Percentiles rank a stretch among this genome's conserved stretches.
These are phyloP conservation scores for Eupeodes luniger DNA, from an alignment of 2,888 invertebrate species.

Conservation along the genomic window DNA sequence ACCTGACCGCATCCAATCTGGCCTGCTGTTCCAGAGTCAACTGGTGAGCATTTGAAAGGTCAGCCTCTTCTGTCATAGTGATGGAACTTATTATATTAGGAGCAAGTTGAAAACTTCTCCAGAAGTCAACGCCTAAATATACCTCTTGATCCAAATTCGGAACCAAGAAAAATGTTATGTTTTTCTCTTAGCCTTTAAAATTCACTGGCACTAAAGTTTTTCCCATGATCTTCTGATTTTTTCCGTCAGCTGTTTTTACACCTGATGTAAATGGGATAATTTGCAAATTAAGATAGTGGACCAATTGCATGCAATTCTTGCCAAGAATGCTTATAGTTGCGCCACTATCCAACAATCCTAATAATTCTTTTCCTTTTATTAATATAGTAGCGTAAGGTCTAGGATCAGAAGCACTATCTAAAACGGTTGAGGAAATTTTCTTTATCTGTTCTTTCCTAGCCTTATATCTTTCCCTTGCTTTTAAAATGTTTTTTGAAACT, in stretches of 20 bases:
- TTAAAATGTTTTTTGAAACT: background rate
- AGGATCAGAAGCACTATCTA: background rate
- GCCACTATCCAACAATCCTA: background rate
- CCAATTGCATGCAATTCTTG: background rate
- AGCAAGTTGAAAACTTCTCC: constrained; percentile 7
- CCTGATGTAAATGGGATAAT: background rate
- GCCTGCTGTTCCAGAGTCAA: background rate
- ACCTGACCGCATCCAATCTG: background rate
- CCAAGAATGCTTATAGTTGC: background rate
- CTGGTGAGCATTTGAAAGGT: background rate
- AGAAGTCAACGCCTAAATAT: constrained; percentile 26
- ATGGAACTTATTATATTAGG: background rate
- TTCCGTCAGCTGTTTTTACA: constrained; percentile 1
- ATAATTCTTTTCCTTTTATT: background rate
- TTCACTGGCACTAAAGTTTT: background rate
- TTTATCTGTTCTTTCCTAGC: background rate
- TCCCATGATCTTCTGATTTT: background rate
- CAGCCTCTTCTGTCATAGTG: background rate
- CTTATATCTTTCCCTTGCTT: background rate
- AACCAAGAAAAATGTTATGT: background rate
- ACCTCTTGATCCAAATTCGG: background rate
- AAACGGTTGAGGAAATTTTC: background rate
- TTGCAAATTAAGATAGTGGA: background rate
- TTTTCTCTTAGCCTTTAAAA: background rate
- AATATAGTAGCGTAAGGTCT: background rate